Evolutionary conservation across 2,113 vertebrate species (phyloP), one percentile per base, ranked within the genome.

Genomic region (Lichenostomus cassidix): DNA sequence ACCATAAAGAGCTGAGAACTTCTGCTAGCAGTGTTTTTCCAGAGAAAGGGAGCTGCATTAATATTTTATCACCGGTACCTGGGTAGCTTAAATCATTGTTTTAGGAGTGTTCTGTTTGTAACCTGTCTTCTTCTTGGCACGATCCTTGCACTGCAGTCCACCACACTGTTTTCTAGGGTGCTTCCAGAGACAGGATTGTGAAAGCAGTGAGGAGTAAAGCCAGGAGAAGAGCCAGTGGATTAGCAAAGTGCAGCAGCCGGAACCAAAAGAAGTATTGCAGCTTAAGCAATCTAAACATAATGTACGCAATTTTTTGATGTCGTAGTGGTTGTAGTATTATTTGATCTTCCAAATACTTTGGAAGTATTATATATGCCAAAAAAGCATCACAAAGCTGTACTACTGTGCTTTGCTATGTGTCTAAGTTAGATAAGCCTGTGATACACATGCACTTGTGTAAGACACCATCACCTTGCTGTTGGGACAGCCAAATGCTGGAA

Each of bases 321-420:
- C 0, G 0, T 42, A 41, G 41, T 35, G 15, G 16, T 31, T 33
- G 9, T 78, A 68, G 31, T 20, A 22, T 65, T 35, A n/a, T 76
- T 63, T 71, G 23, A 46, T 76, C 28, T 76, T 80, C 63, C 12
- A 58, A 67, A 44, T 53, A 46, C 27, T 70, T 60, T 46, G 47
- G 23, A 70, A 92, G 35, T 11, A 67, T 62, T 62, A 49, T 39
- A 28, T 5, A 31, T 42, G 10, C 33, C 4, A 5, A 35, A 67
- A 39, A 55, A 6, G 0, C 6, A 44, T 11, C 47, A 33, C 37
- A 63, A n/a, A 91, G 22, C 35, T 67, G 19, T 31, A 31, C 24
- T 60, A 7, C 20, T 11, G 23, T 44, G 65, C 27, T 58, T 4
- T 53, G 12, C 46, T 82, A 0, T 55, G 33, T 5, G 19, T 47